These are phyloP conservation scores for roundworm (Caenorhabditis elegans) DNA, from an alignment of 1,140 invertebrate genomes.

Conservation along the genomic window WBcel235 BX284605.5:13634001-13634500, in stretches of 20 bases:
- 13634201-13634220: neutral
- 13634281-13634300: neutral
- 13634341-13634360: neutral
- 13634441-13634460: too few relatives aligned
- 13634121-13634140: neutral
- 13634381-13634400: too few relatives aligned
- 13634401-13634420: neutral
- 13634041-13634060: too few relatives aligned
- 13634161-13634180: conserved; percentile 12
- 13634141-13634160: neutral
- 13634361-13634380: neutral
- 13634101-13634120: neutral
- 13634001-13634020: too few relatives aligned
- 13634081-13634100: conserved; percentile 19
- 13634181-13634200: conserved; percentile 2
- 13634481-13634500: too few relatives aligned
- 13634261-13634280: neutral
- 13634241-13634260: neutral
- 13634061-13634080: neutral
- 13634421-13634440: too few relatives aligned
- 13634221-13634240: too few relatives aligned
- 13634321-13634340: neutral
- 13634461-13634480: too few relatives aligned
- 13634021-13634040: too few relatives aligned
- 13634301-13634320: neutral